These are phyloP conservation scores for Gallinago media DNA, from an alignment of 2,113 vertebrate genomes.

Conservation along the genomic window DNA sequence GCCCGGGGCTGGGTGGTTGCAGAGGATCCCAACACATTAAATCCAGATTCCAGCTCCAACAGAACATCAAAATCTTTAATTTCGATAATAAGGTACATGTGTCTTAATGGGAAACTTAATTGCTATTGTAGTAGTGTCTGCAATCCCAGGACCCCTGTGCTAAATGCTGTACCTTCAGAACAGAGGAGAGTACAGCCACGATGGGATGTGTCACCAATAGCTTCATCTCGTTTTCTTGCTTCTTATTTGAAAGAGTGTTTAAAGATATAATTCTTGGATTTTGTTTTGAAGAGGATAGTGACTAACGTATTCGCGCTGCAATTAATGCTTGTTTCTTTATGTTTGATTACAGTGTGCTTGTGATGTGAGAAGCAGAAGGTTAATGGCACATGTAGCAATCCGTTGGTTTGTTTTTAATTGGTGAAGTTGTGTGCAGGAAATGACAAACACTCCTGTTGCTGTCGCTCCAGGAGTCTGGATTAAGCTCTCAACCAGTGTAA, in stretches of 20 bases:
- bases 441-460: background rate
- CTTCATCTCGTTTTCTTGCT: background rate
- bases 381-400: slow-evolving; percentile 26
- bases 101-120: background rate
- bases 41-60: background rate
- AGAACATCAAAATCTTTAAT: background rate
- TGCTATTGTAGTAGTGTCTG: background rate
- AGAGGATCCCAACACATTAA: fast-evolving
- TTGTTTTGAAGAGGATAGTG: background rate
- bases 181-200: fast-evolving
- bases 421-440: background rate
- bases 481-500: background rate
- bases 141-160: background rate
- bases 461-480: background rate
- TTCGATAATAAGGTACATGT: fast-evolving
- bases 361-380: background rate
- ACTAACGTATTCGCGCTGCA: background rate
- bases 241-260: background rate
- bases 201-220: background rate
- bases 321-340: background rate
- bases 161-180: background rate
- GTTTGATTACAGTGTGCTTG: background rate
- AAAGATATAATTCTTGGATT: background rate
- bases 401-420: background rate
- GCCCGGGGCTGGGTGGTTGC: fast-evolving